phyloP scores from a whole-genome alignment of 2,888 invertebrate genomes.

The Trissonchulus sp. region DNA sequence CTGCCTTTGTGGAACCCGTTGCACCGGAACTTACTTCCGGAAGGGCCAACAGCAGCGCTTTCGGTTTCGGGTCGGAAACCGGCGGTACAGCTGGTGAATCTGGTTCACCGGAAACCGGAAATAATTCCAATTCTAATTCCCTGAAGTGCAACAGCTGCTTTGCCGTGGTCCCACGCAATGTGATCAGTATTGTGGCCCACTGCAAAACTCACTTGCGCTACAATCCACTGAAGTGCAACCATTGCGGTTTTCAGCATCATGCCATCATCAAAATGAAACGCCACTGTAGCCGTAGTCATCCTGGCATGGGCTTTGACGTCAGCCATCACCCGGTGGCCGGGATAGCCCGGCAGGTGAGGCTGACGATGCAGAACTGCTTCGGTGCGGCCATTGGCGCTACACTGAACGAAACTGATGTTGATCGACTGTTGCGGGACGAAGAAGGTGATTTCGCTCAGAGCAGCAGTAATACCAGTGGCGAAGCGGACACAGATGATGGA shows the following conservation, averaged over 20 bases:
- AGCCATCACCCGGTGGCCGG: constrained; percentile 28
- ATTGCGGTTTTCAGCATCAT: constrained; percentile 28
- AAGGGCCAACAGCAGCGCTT: background rate
- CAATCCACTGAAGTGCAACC: constrained; percentile 30
- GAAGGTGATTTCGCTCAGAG: background rate
- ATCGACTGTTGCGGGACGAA: background rate
- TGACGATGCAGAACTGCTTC: constrained; percentile 27
- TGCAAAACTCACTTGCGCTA: constrained; percentile 30
- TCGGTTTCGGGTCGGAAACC: background rate
- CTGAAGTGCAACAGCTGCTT: background rate
- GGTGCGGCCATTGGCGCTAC: constrained; percentile 20
- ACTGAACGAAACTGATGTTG: background rate
- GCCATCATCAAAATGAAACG: constrained; percentile 28
- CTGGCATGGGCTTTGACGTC: constrained; percentile 21
- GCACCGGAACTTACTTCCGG: background rate
- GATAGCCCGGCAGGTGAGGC: constrained; percentile 21
- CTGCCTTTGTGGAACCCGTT: background rate
- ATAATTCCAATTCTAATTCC: too few species aligned
- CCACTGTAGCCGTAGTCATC: constrained; percentile 24
- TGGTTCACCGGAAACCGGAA: background rate
- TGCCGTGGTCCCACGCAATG: constrained; percentile 11
- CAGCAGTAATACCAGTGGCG: background rate
- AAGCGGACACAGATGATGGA: background rate
- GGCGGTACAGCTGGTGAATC: background rate
- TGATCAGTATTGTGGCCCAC: constrained; percentile 27